Percentiles rank a stretch among this genome's conserved stretches.
Conservation (phyloP, 2,888 invertebrate genomes). For the Pseudolycoriella hygida region DNA sequence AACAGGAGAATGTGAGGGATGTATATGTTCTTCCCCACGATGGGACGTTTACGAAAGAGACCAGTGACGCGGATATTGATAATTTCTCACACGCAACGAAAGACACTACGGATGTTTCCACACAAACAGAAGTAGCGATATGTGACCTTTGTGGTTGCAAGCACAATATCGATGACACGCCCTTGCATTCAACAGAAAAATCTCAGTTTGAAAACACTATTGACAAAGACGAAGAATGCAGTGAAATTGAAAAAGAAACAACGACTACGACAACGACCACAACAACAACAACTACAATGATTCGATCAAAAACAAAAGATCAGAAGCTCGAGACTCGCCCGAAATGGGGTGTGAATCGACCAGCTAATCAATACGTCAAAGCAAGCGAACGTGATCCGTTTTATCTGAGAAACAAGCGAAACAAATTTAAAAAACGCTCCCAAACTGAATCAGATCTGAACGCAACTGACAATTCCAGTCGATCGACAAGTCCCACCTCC, state of each 20-base stretch:
- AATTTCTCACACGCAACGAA: constrained; percentile 13
- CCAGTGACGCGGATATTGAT: background rate
- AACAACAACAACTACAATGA: constrained; percentile 13
- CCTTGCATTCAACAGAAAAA: constrained; percentile 9
- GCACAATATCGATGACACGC: constrained; percentile 16
- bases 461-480: background rate
- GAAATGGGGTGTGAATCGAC: constrained; percentile 60
- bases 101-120: background rate
- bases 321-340: constrained; percentile 41
- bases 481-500: background rate
- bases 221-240: background rate
- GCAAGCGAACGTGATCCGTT: constrained; percentile 82
- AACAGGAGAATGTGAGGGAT: too few species aligned
- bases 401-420: constrained; percentile 44
- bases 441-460: background rate
- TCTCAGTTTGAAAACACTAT: background rate
- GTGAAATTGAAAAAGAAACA: background rate
- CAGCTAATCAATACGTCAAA: constrained; percentile 67
- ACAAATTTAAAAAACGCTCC: constrained; percentile 41
- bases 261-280: background rate
- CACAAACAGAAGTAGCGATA: constrained; percentile 11
- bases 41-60: constrained; percentile 9
- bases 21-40: constrained; percentile 5
- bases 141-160: constrained; percentile 27
- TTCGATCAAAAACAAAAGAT: constrained; percentile 15